Base-by-base conservation (phyloP, 2,113 vertebrate genomes). In the Platichthys flesus region DNA sequence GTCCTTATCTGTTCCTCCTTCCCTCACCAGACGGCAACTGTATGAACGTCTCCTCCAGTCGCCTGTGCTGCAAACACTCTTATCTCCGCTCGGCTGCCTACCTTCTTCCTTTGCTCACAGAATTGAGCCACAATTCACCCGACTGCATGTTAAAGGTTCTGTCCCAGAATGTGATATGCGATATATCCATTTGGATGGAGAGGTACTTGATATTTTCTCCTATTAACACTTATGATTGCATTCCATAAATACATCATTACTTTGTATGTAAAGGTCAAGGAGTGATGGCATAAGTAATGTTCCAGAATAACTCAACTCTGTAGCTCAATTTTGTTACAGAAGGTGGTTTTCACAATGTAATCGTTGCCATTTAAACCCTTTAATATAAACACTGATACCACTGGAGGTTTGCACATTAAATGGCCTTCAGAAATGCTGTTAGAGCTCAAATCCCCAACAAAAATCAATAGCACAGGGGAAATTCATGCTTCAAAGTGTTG, bases 1-100 rank as follows among this genome's bases (percentile, higher is more conserved):
- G 71, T 73, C 75, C 86, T 92, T 92, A 92, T 91, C 91, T 84
- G 78, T 76, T 79, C 71, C 49, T 85, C 71, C 74, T 78, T 58
- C 66, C 79, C 42, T 64, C 78, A 52, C 73, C 82, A 79, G 80
- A 78, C 81, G 5, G 78, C 45, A 62, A 68, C 71, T 56, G 79
- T 74, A 71, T 57, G 75, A 77, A 67, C 66, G 69, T 85, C 77
- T 84, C 58, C 75, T 80, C 76, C 79, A 84, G 69, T 82, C 74
- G 23, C 70, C 77, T 58, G 67, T 54, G 76, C 81, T 63, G 76
- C 57, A 76, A 77, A 85, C 13, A 9, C 74, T 80, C 90, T 90
- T 89, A 91, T 91, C 90, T 84, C 67, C 2, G 0, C 73, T 73
- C 73, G 13, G 13, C 82, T 51, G 61, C 85, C 56, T 73, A 86